Percentiles rank a stretch among this genome's conserved stretches.
Conservation (phyloP, 2,797 vertebrate genomes). For the Eospalax fontanierii region DNA sequence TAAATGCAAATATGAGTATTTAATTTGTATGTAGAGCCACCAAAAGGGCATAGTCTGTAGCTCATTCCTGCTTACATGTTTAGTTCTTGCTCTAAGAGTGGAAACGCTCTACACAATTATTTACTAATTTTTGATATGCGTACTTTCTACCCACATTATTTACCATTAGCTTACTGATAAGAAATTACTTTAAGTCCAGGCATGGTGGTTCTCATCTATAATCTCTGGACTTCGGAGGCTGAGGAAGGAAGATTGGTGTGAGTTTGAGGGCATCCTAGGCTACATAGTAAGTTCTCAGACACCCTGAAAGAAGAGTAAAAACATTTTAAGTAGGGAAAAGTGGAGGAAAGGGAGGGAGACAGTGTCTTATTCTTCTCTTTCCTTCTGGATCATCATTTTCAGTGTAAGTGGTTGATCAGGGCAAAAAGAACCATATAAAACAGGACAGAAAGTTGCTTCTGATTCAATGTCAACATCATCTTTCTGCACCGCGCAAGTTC, state of each 20-base stretch:
- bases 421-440: not conserved
- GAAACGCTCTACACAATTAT: not conserved
- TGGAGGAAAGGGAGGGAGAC: not conserved
- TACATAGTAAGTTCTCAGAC: not conserved
- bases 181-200: not conserved
- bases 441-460: not conserved
- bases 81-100: not conserved
- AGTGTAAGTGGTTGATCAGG: not conserved
- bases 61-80: not conserved
- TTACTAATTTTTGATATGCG: not conserved
- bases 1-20: not conserved
- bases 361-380: not conserved
- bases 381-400: not conserved
- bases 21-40: not conserved
- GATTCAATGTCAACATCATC: not conserved
- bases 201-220: too few species aligned
- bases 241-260: not conserved
- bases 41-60: not conserved
- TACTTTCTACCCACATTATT: not conserved
- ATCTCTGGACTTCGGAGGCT: not conserved
- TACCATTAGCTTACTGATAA: not conserved
- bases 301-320: not conserved
- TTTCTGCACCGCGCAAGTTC: not conserved
- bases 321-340: not conserved
- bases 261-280: too few species aligned